These are phyloP conservation scores for Rhadinocentrus ornatus DNA, from an alignment of 2,797 vertebrate species.

Conservation along the genomic window DNA sequence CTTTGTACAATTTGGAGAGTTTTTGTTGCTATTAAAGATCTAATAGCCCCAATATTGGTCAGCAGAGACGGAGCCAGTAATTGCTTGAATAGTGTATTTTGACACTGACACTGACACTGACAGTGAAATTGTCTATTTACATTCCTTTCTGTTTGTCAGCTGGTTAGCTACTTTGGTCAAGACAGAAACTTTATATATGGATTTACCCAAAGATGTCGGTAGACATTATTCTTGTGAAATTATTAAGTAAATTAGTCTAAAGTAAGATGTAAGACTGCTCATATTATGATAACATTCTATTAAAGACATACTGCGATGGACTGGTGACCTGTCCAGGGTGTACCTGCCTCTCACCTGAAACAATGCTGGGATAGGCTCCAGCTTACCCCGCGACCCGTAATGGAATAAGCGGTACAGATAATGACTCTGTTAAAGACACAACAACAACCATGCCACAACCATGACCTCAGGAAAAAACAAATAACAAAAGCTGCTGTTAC, in stretches of 20 bases:
- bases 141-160: background rate
- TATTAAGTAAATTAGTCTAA: background rate
- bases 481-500: background rate
- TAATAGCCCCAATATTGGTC: conserved; percentile 7
- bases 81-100: background rate
- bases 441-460: background rate
- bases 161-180: background rate
- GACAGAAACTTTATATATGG: background rate
- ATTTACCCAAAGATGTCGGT: background rate
- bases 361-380: too few relatives aligned
- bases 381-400: too few relatives aligned
- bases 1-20: background rate
- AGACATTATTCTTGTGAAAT: background rate
- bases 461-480: background rate
- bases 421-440: too few relatives aligned
- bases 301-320: background rate
- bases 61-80: conserved; percentile 6
- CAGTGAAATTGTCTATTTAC: background rate
- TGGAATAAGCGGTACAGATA: too few relatives aligned
- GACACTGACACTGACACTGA: background rate
- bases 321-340: too few relatives aligned
- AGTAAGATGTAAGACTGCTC: background rate
- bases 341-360: too few relatives aligned
- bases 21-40: conserved; percentile 24
- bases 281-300: background rate